phyloP scores from a whole-genome alignment of 1,140 invertebrate genomes.

The Acromyrmex heyeri region DNA sequence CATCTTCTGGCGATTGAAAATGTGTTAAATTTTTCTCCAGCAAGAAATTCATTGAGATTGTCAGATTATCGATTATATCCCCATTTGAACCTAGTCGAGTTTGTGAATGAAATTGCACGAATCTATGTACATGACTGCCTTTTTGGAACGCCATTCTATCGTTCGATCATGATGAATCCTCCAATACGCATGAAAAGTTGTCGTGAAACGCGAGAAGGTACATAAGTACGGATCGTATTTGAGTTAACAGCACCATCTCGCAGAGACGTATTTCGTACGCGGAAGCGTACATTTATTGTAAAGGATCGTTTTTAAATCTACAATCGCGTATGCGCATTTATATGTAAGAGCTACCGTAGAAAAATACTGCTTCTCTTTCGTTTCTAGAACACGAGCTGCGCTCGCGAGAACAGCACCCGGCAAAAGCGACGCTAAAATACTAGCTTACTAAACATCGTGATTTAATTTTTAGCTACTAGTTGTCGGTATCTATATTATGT shows the following conservation, averaged over 20 bases:
- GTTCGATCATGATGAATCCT: neutral
- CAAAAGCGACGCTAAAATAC: conserved; percentile 17
- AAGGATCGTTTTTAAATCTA: conserved; percentile 36
- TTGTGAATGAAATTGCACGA: conserved; percentile 2
- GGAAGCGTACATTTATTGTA: conserved; percentile 10
- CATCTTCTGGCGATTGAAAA: neutral
- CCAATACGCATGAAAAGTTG: neutral
- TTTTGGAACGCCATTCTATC: conserved; percentile 18
- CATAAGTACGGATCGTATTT: conserved; percentile 43
- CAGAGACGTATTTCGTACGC: neutral
- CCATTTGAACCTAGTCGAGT: neutral
- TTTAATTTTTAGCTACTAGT: conserved; percentile 39
- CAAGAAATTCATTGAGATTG: neutral
- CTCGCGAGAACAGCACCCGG: neutral
- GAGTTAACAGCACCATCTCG: conserved; percentile 1
- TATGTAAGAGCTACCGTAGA: conserved; percentile 48
- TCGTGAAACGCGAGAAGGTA: conserved; percentile 7
- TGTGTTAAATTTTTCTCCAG: neutral
- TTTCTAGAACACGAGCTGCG: conserved; percentile 10
- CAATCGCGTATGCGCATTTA: conserved; percentile 35
- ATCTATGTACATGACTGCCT: conserved; percentile 17
- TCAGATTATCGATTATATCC: neutral
- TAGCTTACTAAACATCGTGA: conserved; percentile 21
- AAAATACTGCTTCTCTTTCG: conserved; percentile 46
- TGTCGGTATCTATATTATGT: neutral